Conservation (phyloP, 2,797 vertebrate genomes). For the Neosalanx taihuensis region DNA sequence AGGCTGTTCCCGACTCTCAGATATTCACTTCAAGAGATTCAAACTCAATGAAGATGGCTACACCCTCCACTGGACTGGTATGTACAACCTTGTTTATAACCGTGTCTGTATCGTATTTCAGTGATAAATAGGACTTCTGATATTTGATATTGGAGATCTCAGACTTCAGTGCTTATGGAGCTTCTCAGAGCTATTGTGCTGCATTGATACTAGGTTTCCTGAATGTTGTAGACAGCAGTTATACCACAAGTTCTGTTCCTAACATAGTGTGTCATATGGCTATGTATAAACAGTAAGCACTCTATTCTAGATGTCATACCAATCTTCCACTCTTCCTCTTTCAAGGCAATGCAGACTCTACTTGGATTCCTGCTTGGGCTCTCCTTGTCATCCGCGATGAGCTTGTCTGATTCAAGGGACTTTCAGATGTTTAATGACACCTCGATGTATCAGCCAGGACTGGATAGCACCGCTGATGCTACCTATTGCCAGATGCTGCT, state of each 20-base stretch:
- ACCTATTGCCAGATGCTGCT: slow-evolving; percentile 47
- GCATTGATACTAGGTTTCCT: neutral
- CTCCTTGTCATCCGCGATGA: slow-evolving; percentile 17
- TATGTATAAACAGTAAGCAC: too few relatives aligned
- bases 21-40: slow-evolving; percentile 17
- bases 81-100: slow-evolving; percentile 3
- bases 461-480: slow-evolving; percentile 11
- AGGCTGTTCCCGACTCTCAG: neutral
- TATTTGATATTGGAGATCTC: neutral
- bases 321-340: neutral
- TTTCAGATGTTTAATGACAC: neutral
- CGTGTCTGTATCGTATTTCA: neutral
- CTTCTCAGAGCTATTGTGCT: neutral
- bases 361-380: slow-evolving; percentile 22
- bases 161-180: neutral
- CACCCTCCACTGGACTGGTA: slow-evolving; percentile 14
- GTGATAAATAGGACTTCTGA: neutral
- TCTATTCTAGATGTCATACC: neutral
- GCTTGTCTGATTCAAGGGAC: neutral
- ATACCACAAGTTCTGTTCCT: neutral
- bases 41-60: slow-evolving; percentile 20
- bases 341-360: slow-evolving; percentile 12
- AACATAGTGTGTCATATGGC: too few relatives aligned
- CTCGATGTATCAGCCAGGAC: slow-evolving; percentile 1
- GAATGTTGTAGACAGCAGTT: neutral